Base-by-base conservation (phyloP, 1,140 invertebrate genomes). In the Olivierus martensii region DNA sequence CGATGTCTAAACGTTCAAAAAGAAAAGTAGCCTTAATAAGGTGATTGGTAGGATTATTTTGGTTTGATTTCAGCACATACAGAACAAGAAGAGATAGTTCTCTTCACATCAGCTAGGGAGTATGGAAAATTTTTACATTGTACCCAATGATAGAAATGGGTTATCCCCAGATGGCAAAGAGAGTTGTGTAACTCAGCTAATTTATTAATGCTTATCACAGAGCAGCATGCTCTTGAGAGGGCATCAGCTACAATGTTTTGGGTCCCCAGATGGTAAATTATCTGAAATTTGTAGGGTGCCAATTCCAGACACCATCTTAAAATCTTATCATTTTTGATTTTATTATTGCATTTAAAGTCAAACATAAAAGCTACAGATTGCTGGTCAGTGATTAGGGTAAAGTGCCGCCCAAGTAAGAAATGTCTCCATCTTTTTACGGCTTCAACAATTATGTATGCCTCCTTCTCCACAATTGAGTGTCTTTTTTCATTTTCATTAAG, bases 301-400 rank as follows among this genome's bases (percentile, higher is more conserved):
- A 51, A n/a, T 5, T 51, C 49, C 10, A 50, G n/a, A n/a, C n/a
- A n/a, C n/a, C n/a, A n/a, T 9, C 12, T 12, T 28, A 28, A 9
- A 28, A 65, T 61, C 49, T 62, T 62, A 3, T 64, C 55, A 56
- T 62, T 61, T 47, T 63, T 65, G 12, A 65, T 62, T 51, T 62
- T 63, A 18, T 56, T 50, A 38, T 43, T 22, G 18, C 46, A 19
- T 19, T 61, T 56, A 22, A 17, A 15, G 41, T 59, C 22, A 49
- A 63, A 62, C 55, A 63, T 65, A 46, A 63, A 58, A 4, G 47
- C 28, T 3, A 63, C 55, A 15, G 55, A 61, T 46, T 45, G 12
- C 49, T 64, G 58, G 43, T 62, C 57, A 14, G 61, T 62, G 10
- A 64, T 58, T 28, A 64, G n/a, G 35, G 41, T 39, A 54, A 63